Conservation (phyloP, 2,113 vertebrate genomes). For the Myodes glareolus region DNA sequence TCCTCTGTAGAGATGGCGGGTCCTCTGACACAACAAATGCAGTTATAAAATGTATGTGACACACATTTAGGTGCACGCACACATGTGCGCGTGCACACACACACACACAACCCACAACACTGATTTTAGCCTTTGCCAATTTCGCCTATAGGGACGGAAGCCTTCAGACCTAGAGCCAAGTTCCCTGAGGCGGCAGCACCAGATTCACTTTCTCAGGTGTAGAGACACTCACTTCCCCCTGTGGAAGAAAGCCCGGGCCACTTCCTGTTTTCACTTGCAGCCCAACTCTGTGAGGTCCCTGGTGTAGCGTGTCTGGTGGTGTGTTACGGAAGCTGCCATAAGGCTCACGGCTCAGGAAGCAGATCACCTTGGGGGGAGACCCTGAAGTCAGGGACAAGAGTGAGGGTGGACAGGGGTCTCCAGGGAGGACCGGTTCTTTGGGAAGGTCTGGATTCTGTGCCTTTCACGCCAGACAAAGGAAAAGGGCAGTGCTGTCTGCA, state of each 20-base stretch:
- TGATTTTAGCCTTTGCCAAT: not conserved
- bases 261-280: constrained; percentile 65
- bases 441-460: not conserved
- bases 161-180: not conserved
- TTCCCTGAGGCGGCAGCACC: not conserved
- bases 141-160: not conserved
- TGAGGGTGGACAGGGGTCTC: not conserved
- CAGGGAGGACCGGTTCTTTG: not conserved
- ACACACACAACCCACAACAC: not conserved
- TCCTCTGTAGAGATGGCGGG: constrained; percentile 25
- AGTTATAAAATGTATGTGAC: not conserved
- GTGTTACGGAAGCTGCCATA: not conserved
- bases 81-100: not conserved
- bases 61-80: not conserved
- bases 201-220: constrained; percentile 25
- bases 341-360: not conserved
- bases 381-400: not conserved
- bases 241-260: constrained; percentile 24
- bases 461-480: not conserved
- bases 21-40: not conserved
- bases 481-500: not conserved
- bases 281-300: not conserved
- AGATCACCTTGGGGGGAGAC: not conserved
- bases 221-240: constrained; percentile 38
- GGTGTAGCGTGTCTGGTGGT: not conserved